Conservation (phyloP, 2,113 vertebrate genomes). For the Cavia porcellus region DNA sequence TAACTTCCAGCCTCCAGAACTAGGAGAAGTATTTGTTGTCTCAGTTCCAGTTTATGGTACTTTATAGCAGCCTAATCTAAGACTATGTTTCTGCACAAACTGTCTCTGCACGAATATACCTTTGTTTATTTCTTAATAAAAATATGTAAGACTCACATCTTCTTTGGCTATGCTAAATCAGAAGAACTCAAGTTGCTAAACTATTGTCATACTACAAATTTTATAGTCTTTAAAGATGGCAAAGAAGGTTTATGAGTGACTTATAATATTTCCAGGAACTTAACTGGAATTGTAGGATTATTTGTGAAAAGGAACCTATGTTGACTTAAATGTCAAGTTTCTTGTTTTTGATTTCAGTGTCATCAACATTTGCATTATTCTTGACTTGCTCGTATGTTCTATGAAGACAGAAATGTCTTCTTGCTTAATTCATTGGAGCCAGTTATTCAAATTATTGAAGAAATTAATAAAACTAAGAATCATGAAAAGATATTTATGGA, state of each 20-base stretch:
- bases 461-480: constrained; percentile 46
- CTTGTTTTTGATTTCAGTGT: constrained; percentile 26
- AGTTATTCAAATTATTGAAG: background rate
- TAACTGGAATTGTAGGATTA: constrained; percentile 37
- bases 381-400: background rate
- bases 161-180: background rate
- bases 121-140: constrained; percentile 46
- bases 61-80: background rate
- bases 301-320: background rate
- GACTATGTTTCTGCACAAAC: no score
- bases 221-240: background rate
- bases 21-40: background rate
- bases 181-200: background rate
- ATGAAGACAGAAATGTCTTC: constrained; percentile 4
- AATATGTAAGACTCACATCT: background rate
- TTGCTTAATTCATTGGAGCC: background rate
- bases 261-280: constrained; percentile 11
- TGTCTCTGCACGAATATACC: background rate
- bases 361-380: background rate
- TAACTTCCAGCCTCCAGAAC: background rate
- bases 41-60: background rate
- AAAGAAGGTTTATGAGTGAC: background rate
- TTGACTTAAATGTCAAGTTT: constrained; percentile 25
- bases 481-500: constrained; percentile 9
- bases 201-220: background rate